Evolutionary conservation across 2,888 invertebrate genomes (phyloP).

Genomic region (Cosmia pyralina): DNA sequence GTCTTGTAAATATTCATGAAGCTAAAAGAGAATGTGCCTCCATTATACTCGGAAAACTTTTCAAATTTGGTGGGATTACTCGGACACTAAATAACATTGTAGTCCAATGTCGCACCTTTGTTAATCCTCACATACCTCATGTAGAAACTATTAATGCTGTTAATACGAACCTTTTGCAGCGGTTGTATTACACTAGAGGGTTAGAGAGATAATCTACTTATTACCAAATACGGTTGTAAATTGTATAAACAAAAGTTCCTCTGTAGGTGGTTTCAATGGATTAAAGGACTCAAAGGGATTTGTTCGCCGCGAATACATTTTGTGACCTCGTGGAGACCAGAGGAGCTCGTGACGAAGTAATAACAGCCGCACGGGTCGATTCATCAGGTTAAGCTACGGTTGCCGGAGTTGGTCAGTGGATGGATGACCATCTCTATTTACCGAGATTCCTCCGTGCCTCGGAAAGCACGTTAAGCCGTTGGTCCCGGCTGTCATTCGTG

Average conservation of each 20-base stretch:
- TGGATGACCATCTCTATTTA: too few relatives aligned
- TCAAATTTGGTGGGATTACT: constrained; percentile 4
- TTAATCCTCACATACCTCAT: neutral
- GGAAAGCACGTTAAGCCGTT: too few relatives aligned
- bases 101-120: neutral
- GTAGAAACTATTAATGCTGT: neutral
- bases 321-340: too few relatives aligned
- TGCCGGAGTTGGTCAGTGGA: too few relatives aligned
- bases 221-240: neutral
- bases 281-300: neutral
- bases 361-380: too few relatives aligned
- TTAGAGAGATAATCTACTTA: neutral
- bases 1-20: constrained; percentile 5
- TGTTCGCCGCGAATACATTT: neutral
- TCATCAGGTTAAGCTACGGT: too few relatives aligned
- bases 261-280: neutral
- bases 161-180: neutral
- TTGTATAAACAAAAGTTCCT: neutral
- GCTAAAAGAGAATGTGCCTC: constrained; percentile 1
- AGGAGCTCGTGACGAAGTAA: too few relatives aligned
- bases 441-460: too few relatives aligned
- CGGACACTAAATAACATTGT: constrained; percentile 12
- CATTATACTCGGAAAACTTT: constrained; percentile 4
- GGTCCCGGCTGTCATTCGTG: too few relatives aligned
- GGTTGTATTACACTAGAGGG: neutral